Evolutionary conservation across 2,113 vertebrate species (phyloP).

Genomic region (Vulpes vulpes): DNA sequence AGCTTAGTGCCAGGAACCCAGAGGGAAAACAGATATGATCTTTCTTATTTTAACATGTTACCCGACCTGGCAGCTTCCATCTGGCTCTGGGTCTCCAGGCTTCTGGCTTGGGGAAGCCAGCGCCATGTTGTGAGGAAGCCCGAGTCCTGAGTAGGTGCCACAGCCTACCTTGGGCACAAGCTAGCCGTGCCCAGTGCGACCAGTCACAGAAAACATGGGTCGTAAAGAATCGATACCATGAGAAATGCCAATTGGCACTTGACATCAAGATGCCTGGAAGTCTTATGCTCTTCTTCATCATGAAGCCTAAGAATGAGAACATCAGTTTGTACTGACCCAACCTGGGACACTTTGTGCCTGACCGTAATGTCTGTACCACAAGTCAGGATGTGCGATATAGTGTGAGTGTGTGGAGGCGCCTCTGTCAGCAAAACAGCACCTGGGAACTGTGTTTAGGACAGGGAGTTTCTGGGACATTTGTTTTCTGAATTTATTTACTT

Average conservation of each 20-base stretch:
- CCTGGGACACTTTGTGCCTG: background rate
- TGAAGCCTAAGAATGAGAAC: background rate
- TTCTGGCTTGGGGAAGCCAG: background rate
- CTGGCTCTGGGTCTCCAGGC: background rate
- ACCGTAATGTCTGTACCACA: background rate
- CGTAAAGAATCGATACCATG: background rate
- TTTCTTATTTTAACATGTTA: too few species aligned
- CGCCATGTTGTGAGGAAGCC: rapidly evolving
- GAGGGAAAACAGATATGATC: rapidly evolving
- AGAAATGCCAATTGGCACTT: background rate
- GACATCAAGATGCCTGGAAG: background rate
- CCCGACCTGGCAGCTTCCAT: background rate
- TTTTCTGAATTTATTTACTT: background rate
- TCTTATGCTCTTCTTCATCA: too few species aligned
- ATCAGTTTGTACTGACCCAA: background rate
- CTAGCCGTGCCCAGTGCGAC: rapidly evolving
- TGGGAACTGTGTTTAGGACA: background rate
- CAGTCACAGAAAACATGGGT: too few species aligned
- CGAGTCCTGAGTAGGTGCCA: rapidly evolving
- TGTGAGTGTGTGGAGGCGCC: too few species aligned
- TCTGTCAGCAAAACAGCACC: rapidly evolving
- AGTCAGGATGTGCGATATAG: rapidly evolving
- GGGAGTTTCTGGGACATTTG: background rate
- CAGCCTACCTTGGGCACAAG: background rate
- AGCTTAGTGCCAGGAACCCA: background rate